Conservation (phyloP, 1,140 invertebrate species). For the Lepidurus packardi region DNA sequence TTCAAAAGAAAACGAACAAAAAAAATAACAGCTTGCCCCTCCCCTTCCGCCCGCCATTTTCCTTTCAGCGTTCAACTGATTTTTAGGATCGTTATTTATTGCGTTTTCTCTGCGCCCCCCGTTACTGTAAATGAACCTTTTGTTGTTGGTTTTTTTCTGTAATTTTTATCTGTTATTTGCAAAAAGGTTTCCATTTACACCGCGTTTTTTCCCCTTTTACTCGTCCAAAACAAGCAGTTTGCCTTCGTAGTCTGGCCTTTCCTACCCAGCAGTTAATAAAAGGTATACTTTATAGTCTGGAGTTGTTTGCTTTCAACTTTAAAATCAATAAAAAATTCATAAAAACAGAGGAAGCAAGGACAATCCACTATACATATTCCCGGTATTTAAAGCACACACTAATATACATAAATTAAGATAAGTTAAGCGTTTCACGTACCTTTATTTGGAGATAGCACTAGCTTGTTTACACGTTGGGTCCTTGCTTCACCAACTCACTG, state of each 20-base stretch:
- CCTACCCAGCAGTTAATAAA: slow-evolving; percentile 21
- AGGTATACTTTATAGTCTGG: slow-evolving; percentile 11
- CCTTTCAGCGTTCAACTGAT: not conserved
- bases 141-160: not conserved
- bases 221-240: slow-evolving; percentile 4
- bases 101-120: not conserved
- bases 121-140: not conserved
- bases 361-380: too few relatives aligned
- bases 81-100: not conserved
- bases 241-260: slow-evolving; percentile 20
- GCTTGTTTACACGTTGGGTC: too few relatives aligned
- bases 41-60: too few relatives aligned
- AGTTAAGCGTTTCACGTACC: too few relatives aligned
- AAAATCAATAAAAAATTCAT: too few relatives aligned
- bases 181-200: not conserved
- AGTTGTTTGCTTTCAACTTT: not conserved
- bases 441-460: too few relatives aligned
- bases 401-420: too few relatives aligned
- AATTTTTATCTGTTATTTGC: not conserved
- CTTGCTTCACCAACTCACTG: too few relatives aligned
- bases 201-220: slow-evolving; percentile 8
- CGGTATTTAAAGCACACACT: too few relatives aligned
- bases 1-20: too few relatives aligned
- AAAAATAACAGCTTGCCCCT: too few relatives aligned
- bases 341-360: too few relatives aligned